Evolutionary conservation across 1,140 invertebrate species (phyloP), one percentile per base, ranked within the genome.

Genomic region (Hesperophylax magnus): DNA sequence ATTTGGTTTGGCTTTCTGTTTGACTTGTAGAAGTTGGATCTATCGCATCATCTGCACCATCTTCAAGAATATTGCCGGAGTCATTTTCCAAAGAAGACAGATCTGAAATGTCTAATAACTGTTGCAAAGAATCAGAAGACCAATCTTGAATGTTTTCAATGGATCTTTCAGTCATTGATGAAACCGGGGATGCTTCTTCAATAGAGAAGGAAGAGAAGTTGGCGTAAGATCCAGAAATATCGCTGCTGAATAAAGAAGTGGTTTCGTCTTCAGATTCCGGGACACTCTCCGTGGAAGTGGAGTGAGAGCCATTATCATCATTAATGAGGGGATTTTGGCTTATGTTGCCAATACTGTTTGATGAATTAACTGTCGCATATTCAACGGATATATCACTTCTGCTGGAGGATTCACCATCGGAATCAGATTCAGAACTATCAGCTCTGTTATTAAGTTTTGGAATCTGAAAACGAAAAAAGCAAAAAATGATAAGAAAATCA

Each of bases 71-170:
- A 31, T 67, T 34, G 63, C 31, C 15, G 0, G 63, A 67, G 11
- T 47, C 39, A 47, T 47, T 47, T 67, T 67, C 63, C 27, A 67
- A 27, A 67, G 63, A 67, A 31, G 63, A 67, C 31, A 67, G 39
- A 15, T 67, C 63, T 15, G 63, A 67, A 14, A 17, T 34, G 22
- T 67, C 31, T 17, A 67, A 17, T 7, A 34, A 7, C 18, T 47
- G 39, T 9, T 47, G 6, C 14, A 47, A 31, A 65, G 61, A 65
- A 2, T 65, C 18, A 24, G 0, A 11, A 65, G 15, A 24, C 61
- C 20, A 27, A 65, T 71, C 67, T 53, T 22, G 39, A 31, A 31
- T n/a, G 5, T 39, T 39, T 52, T 71, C 67, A 11, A 71, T 34
- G 17, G 63, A 3, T 17, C 63, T 34, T 17, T 67, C 63, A n/a